Conservation (phyloP, 2,797 vertebrate species). For the Melanogrammus aeglefinus region DNA sequence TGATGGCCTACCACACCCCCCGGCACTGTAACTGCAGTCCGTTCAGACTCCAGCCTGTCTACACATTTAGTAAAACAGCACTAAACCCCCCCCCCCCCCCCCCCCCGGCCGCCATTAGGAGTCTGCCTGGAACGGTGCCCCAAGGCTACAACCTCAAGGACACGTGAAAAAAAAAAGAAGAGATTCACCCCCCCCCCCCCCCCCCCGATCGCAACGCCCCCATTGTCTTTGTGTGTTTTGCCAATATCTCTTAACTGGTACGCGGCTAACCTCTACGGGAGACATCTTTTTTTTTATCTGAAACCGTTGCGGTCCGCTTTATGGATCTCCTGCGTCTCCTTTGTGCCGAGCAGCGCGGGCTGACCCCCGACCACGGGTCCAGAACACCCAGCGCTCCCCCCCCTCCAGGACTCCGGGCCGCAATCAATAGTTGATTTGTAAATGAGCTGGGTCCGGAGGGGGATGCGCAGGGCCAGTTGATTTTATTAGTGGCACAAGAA, state of each 20-base stretch:
- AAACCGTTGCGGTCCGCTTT: background rate
- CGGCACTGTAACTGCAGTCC: background rate
- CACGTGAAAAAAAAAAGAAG: background rate
- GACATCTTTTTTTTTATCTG: constrained; percentile 10
- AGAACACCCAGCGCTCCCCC: constrained; percentile 1
- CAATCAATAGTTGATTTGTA: constrained; percentile 50
- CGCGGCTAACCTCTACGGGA: background rate
- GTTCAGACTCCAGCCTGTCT: background rate
- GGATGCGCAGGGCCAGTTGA: constrained; percentile 17
- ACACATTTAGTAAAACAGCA: background rate
- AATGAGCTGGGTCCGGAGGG: constrained; percentile 30
- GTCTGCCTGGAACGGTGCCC: background rate
- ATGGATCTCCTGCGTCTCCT: background rate
- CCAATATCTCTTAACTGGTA: constrained; percentile 17
- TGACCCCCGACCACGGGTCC: background rate
- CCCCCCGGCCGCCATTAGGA: background rate
- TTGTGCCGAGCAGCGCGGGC: background rate
- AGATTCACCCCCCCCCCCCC: background rate
- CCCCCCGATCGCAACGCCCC: no score
- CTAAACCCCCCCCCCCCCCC: background rate
- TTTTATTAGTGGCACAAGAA: constrained; percentile 13
- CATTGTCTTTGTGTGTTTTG: background rate
- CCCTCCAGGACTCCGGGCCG: constrained; percentile 7
- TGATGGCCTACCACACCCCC: background rate
- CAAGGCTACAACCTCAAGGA: background rate